These are phyloP conservation scores for Selene dorsalis DNA, from an alignment of 2,797 vertebrate genomes.

Conservation along the genomic window DNA sequence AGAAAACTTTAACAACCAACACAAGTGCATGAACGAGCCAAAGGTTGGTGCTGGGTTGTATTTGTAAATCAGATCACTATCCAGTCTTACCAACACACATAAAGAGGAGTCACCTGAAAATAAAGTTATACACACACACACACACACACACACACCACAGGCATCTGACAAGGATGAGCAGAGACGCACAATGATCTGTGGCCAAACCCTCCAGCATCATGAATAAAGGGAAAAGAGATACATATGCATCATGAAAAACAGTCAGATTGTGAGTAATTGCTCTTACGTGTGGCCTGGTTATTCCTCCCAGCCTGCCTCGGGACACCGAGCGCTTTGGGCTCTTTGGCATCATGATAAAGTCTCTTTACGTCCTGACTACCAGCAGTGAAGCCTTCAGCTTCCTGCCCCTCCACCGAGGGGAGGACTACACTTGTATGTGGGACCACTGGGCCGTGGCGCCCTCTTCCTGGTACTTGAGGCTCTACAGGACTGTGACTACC, in stretches of 20 bases:
- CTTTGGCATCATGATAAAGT: slow-evolving; percentile 40
- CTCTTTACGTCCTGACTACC: slow-evolving; percentile 50
- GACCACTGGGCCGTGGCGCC: slow-evolving; percentile 14
- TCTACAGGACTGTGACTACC: background rate
- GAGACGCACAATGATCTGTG: background rate
- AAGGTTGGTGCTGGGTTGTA: too few species aligned
- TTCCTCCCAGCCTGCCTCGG: slow-evolving; percentile 61
- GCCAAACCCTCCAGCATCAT: background rate
- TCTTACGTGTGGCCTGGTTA: slow-evolving; percentile 69
- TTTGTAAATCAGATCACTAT: too few species aligned
- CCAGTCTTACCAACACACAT: background rate
- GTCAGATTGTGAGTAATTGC: slow-evolving; percentile 45
- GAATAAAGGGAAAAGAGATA: slow-evolving; percentile 24
- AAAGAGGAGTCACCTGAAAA: background rate
- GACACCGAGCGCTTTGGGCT: slow-evolving; percentile 53
- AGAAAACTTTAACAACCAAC: too few species aligned
- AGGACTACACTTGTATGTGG: slow-evolving; percentile 43
- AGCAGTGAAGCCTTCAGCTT: slow-evolving; percentile 40
- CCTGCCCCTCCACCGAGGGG: slow-evolving; percentile 24
- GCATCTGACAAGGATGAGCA: background rate
- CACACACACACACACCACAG: background rate
- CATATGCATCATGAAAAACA: slow-evolving; percentile 19
- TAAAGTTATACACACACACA: background rate
- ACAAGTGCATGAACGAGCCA: too few species aligned
- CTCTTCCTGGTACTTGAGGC: slow-evolving; percentile 31